phyloP scores from a whole-genome alignment of 2,888 invertebrate species.

The Nemoura dubitans region DNA sequence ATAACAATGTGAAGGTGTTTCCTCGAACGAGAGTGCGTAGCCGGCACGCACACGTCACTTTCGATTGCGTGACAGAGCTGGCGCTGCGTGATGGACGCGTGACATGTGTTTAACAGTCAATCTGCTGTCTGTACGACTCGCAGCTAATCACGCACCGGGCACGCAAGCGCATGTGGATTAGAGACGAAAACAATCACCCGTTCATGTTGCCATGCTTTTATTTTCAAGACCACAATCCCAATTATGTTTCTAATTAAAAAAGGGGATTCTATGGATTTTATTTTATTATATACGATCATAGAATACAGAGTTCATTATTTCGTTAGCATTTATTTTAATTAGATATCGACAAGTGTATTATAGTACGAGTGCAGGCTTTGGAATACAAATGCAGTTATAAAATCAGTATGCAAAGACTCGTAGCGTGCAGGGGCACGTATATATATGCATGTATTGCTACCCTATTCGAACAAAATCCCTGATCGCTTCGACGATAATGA shows the following conservation, averaged over 20 bases:
- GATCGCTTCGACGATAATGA: not conserved
- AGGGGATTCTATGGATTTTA: not conserved
- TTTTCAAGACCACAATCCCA: not conserved
- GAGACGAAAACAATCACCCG: not conserved
- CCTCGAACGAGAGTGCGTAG: not conserved
- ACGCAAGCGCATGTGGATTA: not conserved
- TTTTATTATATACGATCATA: not conserved
- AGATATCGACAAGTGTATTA: not conserved
- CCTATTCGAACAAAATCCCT: not conserved
- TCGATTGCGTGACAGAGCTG: not conserved
- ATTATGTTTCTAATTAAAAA: not conserved
- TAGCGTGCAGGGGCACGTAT: too few relatives aligned
- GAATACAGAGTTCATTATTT: not conserved
- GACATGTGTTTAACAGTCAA: conserved; percentile 26
- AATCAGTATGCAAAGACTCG: not conserved
- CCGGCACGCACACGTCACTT: not conserved
- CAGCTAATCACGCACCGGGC: not conserved
- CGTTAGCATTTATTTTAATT: not conserved
- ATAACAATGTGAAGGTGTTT: conserved; percentile 5
- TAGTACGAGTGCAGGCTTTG: not conserved
- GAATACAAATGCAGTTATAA: not conserved
- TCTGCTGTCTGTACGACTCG: conserved; percentile 9
- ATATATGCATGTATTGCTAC: not conserved
- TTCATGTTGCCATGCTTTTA: not conserved
- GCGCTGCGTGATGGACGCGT: not conserved